Percentiles rank a stretch among this genome's conserved stretches.
Evolutionary conservation across 2,888 invertebrate genomes (phyloP).

Genomic region (Tipula helvola): DNA sequence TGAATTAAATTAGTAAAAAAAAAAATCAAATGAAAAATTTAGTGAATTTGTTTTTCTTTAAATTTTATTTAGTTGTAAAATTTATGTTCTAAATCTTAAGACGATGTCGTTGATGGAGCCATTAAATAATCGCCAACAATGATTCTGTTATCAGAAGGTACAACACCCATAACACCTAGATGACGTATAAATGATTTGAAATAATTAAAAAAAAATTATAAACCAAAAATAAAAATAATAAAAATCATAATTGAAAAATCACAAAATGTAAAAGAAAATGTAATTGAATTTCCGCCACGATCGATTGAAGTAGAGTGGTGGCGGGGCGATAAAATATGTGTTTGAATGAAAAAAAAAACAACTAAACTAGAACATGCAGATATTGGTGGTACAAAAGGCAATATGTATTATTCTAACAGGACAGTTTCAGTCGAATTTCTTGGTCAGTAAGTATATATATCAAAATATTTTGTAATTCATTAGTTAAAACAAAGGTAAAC

Average conservation of each 20-base stretch:
- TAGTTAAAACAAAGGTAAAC: too few species aligned
- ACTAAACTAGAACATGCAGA: not conserved
- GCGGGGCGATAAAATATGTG: not conserved
- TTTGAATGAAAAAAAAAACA: not conserved
- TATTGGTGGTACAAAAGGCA: not conserved
- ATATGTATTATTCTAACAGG: not conserved
- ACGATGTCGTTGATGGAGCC: conserved; percentile 38
- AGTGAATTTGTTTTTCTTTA: conserved; percentile 11
- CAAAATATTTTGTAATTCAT: too few species aligned
- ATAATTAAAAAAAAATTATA: not conserved
- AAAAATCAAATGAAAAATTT: conserved; percentile 14
- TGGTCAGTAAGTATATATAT: too few species aligned
- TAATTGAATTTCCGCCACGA: not conserved
- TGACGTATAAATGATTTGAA: not conserved
- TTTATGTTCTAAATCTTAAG: conserved; percentile 17
- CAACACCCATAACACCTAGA: conserved; percentile 49
- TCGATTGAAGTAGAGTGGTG: not conserved
- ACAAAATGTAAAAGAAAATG: not conserved
- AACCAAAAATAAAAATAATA: not conserved
- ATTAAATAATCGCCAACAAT: conserved; percentile 51
- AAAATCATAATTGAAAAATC: not conserved
- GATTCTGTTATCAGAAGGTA: conserved; percentile 47
- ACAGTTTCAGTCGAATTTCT: too few species aligned
- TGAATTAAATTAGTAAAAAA: conserved; percentile 14
- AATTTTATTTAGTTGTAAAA: conserved; percentile 11